A percentile compares a stretch with the other conserved stretches of the same genome.
These are phyloP conservation scores for Xanthorhoe designata DNA, from an alignment of 2,888 invertebrate genomes.

Conservation along the genomic window DNA sequence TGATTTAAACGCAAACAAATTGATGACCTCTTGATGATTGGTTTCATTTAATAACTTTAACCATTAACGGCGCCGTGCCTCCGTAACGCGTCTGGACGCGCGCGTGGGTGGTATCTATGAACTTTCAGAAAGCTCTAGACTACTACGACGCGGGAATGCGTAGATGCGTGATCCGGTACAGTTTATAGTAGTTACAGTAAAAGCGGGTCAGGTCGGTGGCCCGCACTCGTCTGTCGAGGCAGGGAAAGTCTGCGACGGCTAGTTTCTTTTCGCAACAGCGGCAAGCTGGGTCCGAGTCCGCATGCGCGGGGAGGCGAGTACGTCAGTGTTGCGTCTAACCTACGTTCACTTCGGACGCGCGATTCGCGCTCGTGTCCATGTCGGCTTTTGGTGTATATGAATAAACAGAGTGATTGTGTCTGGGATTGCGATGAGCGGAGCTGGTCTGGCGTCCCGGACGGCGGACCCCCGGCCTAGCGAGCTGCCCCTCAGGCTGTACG, in stretches of 20 bases:
- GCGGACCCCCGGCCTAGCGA: conserved; percentile 65
- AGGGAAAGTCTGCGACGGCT: conserved; percentile 77
- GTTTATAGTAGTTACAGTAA: conserved; percentile 58
- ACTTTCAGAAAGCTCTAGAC: conserved; percentile 45
- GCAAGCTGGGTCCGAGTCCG: conserved; percentile 65
- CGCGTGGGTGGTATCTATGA: conserved; percentile 11
- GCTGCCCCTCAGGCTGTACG: conserved; percentile 82
- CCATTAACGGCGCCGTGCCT: conserved; percentile 23
- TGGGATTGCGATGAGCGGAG: conserved; percentile 70
- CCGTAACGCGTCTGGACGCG: conserved; percentile 11
- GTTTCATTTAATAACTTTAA: conserved; percentile 17
- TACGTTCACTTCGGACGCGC: conserved; percentile 85
- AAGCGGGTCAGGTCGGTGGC: conserved; percentile 77
- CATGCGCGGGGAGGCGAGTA: conserved; percentile 71
- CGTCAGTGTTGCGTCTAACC: conserved; percentile 79
- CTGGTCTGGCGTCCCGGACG: conserved; percentile 73
- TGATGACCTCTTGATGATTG: conserved; percentile 28
- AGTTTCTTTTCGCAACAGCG: conserved; percentile 78
- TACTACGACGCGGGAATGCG: conserved; percentile 10
- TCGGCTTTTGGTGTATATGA: conserved; percentile 64
- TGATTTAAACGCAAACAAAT: conserved; percentile 32
- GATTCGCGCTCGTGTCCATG: conserved; percentile 67
- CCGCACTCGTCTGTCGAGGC: conserved; percentile 52
- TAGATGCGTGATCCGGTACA: conserved; percentile 42
- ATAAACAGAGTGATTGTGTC: conserved; percentile 63